These are phyloP conservation scores for Strigamia crassipes DNA, from an alignment of 2,888 invertebrate species.

Conservation along the genomic window DNA sequence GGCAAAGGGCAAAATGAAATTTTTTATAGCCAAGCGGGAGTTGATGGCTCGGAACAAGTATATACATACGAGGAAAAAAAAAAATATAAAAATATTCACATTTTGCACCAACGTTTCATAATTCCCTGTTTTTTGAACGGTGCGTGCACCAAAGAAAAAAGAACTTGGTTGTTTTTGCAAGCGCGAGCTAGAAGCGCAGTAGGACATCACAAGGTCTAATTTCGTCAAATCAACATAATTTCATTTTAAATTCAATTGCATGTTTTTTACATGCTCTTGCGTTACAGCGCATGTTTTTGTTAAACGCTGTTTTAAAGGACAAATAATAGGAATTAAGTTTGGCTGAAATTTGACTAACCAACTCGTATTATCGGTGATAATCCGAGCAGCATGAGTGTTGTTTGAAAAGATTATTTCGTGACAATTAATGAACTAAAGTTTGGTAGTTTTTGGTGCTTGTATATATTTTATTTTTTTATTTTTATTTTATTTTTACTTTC, in stretches of 20 bases:
- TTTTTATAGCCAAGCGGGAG: conserved; percentile 10
- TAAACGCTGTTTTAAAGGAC: no score
- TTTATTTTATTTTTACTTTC: no score
- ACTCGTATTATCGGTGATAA: no score
- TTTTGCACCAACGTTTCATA: neutral
- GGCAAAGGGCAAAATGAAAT: conserved; percentile 10
- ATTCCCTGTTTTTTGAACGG: neutral
- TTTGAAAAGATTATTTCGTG: no score
- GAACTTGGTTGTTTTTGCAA: neutral
- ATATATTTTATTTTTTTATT: no score
- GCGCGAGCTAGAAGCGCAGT: neutral
- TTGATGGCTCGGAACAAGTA: conserved; percentile 4
- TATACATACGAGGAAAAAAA: neutral
- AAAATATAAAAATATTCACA: conserved; percentile 3
- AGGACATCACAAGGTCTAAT: neutral
- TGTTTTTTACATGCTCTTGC: neutral
- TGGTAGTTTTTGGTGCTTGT: no score
- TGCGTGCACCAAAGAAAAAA: neutral
- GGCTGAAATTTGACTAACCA: no score
- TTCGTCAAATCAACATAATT: neutral
- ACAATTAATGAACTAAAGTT: no score
- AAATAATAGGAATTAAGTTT: no score
- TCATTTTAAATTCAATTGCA: neutral
- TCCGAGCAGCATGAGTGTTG: no score
- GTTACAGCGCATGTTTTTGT: no score